Conservation (phyloP, 2,113 vertebrate species). For the Ammodytes dubius region DNA sequence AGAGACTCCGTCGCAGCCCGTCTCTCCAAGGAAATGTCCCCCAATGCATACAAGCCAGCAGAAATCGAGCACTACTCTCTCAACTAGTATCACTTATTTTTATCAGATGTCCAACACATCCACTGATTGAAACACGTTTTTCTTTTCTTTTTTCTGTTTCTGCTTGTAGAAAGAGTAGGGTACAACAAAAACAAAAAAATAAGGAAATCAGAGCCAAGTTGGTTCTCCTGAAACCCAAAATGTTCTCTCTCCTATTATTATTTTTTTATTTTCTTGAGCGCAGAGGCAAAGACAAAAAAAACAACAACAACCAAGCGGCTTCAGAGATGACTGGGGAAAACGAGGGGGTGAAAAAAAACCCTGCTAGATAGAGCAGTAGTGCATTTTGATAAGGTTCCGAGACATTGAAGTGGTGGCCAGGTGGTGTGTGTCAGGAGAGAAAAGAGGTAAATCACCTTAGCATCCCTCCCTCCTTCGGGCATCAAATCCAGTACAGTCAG, state of each 20-base stretch:
- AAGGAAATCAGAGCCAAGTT: constrained; percentile 21
- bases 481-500: constrained; percentile 59
- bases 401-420: constrained; percentile 18
- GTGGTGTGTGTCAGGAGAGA: constrained; percentile 39
- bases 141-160: not conserved
- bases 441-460: constrained; percentile 63
- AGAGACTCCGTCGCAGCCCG: constrained; percentile 54
- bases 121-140: constrained; percentile 53
- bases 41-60: constrained; percentile 47
- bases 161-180: constrained; percentile 7
- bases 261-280: constrained; percentile 45
- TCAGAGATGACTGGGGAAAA: not conserved
- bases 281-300: constrained; percentile 5
- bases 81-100: constrained; percentile 41
- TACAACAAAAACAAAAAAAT: not conserved
- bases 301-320: constrained; percentile 2
- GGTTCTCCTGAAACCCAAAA: constrained; percentile 23
- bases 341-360: not conserved
- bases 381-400: constrained; percentile 51
- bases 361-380: not conserved
- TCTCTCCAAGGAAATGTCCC: constrained; percentile 51
- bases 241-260: constrained; percentile 26
- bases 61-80: constrained; percentile 49
- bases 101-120: constrained; percentile 70
- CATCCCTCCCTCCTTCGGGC: constrained; percentile 63